Evolutionary conservation across 2,888 invertebrate species (phyloP).

Genomic region (Drosophila macrospina): DNA sequence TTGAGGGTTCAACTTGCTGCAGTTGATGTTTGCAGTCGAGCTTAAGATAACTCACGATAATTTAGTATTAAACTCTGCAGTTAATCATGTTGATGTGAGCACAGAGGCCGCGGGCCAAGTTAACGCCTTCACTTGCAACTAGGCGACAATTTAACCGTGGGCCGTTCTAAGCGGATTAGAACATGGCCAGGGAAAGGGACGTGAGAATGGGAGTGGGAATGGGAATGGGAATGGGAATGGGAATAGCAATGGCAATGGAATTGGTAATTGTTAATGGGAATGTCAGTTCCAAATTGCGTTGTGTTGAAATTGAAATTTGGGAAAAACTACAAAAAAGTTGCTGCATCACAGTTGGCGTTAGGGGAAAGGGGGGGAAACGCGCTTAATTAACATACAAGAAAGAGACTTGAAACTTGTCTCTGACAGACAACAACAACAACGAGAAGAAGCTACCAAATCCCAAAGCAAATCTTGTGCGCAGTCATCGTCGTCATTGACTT

Average conservation of each 20-base stretch:
- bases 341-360: constrained; percentile 55
- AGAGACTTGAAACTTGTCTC: constrained; percentile 78
- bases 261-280: background rate
- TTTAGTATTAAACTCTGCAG: constrained; percentile 44
- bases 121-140: constrained; percentile 56
- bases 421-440: constrained; percentile 58
- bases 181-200: no score
- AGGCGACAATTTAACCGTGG: constrained; percentile 58
- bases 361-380: constrained; percentile 10
- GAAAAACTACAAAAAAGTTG: constrained; percentile 46
- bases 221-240: background rate
- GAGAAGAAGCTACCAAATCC: constrained; percentile 28
- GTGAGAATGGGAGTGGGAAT: constrained; percentile 1
- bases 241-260: constrained; percentile 1
- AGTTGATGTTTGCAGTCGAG: constrained; percentile 61
- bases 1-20: constrained; percentile 14
- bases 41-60: constrained; percentile 68
- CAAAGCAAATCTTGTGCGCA: constrained; percentile 71
- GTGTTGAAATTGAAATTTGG: constrained; percentile 32
- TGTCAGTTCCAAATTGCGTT: constrained; percentile 6
- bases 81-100: constrained; percentile 15
- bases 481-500: constrained; percentile 76
- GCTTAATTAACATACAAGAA: constrained; percentile 77
- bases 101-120: constrained; percentile 43
- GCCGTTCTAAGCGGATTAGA: constrained; percentile 67